Conservation (phyloP, 2,888 invertebrate species). For the Cosmopolites sordidus region DNA sequence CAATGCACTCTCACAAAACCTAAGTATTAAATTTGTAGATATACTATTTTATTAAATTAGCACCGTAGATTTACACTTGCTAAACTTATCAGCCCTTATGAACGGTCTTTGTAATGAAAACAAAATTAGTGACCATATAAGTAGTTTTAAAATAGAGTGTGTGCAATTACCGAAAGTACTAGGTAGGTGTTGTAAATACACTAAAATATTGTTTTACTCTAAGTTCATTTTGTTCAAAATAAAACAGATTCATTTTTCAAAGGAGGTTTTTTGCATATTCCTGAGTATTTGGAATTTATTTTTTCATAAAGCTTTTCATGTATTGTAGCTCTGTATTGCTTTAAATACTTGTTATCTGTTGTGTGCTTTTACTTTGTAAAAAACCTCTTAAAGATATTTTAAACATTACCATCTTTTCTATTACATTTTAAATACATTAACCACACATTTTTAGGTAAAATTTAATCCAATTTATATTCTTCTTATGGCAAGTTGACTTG, state of each 20-base stretch:
- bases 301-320: constrained; percentile 4
- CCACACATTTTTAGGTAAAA: neutral
- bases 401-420: too few species aligned
- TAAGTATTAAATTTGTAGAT: constrained; percentile 6
- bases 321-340: neutral
- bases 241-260: neutral
- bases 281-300: neutral
- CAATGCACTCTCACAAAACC: constrained; percentile 9
- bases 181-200: constrained; percentile 8
- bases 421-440: too few species aligned
- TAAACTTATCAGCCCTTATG: neutral
- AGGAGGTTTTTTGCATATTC: constrained; percentile 11
- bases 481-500: neutral
- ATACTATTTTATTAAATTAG: constrained; percentile 12
- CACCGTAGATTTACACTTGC: constrained; percentile 9
- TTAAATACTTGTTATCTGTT: neutral
- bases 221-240: neutral
- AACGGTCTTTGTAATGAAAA: neutral
- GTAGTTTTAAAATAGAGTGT: neutral
- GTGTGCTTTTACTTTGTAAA: constrained; percentile 5
- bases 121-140: constrained; percentile 2
- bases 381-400: constrained; percentile 4
- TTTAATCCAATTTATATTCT: neutral
- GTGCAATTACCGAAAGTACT: constrained; percentile 8
- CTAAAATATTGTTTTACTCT: constrained; percentile 3